Conservation (phyloP, 1,140 invertebrate genomes). For the Protaetia brevitarsis region DNA sequence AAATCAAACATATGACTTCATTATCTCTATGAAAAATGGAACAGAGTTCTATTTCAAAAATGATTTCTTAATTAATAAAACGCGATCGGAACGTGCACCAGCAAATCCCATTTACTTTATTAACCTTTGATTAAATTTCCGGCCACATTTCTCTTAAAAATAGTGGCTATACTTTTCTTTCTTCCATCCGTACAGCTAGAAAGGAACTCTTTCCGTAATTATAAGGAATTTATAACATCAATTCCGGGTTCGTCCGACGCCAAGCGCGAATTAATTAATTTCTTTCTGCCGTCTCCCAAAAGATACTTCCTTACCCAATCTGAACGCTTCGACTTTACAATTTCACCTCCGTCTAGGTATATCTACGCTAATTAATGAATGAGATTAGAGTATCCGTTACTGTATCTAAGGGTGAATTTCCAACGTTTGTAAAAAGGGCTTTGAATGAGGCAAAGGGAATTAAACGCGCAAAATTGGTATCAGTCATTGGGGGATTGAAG, state of each 20-base stretch:
- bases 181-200: neutral
- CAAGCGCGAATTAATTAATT: constrained; percentile 3
- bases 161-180: neutral
- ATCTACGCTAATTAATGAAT: neutral
- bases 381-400: no score
- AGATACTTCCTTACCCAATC: neutral
- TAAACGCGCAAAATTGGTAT: neutral
- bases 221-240: neutral
- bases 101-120: no score
- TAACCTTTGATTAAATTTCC: constrained; percentile 10
- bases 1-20: no score
- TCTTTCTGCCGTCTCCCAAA: neutral
- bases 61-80: no score
- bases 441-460: neutral
- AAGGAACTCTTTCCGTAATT: neutral
- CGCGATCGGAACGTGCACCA: no score
- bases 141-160: neutral
- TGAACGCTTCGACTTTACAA: no score
- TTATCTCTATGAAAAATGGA: no score
- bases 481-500: no score
- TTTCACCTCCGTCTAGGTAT: no score
- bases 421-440: no score
- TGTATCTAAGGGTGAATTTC: no score
- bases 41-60: no score
- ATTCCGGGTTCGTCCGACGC: neutral